Evolutionary conservation across 2,797 vertebrate genomes (phyloP).

Genomic region (Sebastes hubbsi): DNA sequence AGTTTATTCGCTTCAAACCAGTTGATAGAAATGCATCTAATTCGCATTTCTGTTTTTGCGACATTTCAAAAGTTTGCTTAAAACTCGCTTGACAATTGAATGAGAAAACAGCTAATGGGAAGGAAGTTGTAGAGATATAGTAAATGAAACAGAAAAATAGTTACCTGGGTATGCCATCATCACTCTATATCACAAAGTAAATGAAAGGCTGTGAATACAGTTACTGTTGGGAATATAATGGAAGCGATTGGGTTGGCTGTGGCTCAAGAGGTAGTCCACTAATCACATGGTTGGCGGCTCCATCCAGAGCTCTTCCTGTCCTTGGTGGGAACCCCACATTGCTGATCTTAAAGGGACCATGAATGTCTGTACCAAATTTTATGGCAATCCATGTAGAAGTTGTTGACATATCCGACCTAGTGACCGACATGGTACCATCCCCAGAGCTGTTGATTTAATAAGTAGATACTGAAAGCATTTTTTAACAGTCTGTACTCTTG

Average conservation of each 20-base stretch:
- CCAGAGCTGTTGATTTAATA: neutral
- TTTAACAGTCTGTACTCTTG: neutral
- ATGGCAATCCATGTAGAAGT: neutral
- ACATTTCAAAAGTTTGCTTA: neutral
- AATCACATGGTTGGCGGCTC: too few relatives aligned
- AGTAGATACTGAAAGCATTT: neutral
- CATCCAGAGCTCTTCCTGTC: neutral
- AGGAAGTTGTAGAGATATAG: neutral
- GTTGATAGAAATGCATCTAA: too few relatives aligned
- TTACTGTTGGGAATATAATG: neutral
- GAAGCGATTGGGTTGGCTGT: accelerated
- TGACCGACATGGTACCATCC: neutral
- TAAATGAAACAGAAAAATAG: neutral
- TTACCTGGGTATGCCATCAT: neutral
- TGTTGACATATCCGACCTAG: too few relatives aligned
- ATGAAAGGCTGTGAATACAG: neutral
- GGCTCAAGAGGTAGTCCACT: neutral
- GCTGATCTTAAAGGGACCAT: neutral
- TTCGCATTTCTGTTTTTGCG: neutral
- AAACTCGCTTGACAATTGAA: accelerated
- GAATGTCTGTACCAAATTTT: neutral
- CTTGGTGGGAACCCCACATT: too few relatives aligned
- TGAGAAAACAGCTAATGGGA: neutral
- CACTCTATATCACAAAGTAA: neutral
- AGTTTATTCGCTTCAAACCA: neutral